phyloP scores from a whole-genome alignment of 2,888 invertebrate species.

The Caenorhabditis plicata region DNA sequence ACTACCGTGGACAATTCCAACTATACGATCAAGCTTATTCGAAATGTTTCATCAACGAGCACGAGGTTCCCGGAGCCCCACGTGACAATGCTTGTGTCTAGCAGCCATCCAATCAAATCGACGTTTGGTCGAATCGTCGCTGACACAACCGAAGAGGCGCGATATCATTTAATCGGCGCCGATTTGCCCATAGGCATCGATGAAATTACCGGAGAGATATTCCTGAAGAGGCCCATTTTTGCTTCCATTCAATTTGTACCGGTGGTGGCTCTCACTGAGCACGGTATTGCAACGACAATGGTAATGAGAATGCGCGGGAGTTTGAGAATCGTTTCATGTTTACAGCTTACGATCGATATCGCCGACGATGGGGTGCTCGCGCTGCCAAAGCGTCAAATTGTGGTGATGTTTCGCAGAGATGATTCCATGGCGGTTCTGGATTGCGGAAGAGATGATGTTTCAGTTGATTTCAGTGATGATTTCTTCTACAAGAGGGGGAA shows the following conservation, averaged over 20 bases:
- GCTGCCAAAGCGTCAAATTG: conserved; percentile 9
- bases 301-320: conserved; percentile 1
- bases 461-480: conserved; percentile 24
- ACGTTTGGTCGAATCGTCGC: conserved; percentile 40
- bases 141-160: conserved; percentile 22
- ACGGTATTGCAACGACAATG: conserved; percentile 19
- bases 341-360: conserved; percentile 19
- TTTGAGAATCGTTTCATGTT: neutral
- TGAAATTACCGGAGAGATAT: conserved; percentile 21
- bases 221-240: conserved; percentile 15
- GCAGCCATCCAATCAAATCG: conserved; percentile 3
- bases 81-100: conserved; percentile 25
- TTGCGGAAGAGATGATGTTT: conserved; percentile 26
- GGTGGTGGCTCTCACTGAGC: conserved; percentile 15
- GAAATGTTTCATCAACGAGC: conserved; percentile 10
- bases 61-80: conserved; percentile 15
- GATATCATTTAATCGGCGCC: conserved; percentile 30
- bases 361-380: conserved; percentile 20
- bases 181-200: conserved; percentile 15
- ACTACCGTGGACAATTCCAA: too few species aligned
- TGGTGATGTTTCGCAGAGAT: conserved; percentile 4
- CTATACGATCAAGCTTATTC: conserved; percentile 24
- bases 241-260: conserved; percentile 12
- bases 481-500: conserved; percentile 15
- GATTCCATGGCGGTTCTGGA: conserved; percentile 16